Evolutionary conservation across 53 echinoderm and acorn worm species (phyloP).

Genomic region (Pentamera pediparva): DNA sequence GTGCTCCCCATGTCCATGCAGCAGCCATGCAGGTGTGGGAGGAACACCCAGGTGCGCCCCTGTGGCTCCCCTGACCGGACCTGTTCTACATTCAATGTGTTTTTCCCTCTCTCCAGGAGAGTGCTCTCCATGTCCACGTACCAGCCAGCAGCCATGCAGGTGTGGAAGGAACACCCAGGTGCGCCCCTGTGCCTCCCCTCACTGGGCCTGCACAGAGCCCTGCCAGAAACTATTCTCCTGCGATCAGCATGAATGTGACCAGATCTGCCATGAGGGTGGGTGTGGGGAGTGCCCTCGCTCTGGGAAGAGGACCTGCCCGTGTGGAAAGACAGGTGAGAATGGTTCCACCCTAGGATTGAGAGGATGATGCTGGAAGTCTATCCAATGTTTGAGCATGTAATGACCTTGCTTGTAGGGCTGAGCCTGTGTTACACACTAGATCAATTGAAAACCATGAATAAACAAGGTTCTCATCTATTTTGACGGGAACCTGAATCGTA

Average conservation of each 20-base stretch:
- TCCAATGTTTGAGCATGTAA: not conserved
- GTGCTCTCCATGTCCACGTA: slow-evolving; percentile 67
- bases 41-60: slow-evolving; percentile 36
- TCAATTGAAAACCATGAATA: too few relatives aligned
- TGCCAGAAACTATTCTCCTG: slow-evolving; percentile 64
- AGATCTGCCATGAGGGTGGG: slow-evolving; percentile 58
- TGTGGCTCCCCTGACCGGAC: slow-evolving; percentile 71
- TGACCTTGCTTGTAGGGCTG: too few relatives aligned
- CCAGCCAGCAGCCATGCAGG: slow-evolving; percentile 64
- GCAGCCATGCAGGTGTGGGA: slow-evolving; percentile 71
- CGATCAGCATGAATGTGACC: slow-evolving; percentile 71
- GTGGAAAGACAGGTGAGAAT: slow-evolving; percentile 90
- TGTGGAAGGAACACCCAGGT: slow-evolving; percentile 52
- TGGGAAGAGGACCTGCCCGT: slow-evolving; percentile 75
- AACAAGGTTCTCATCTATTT: too few relatives aligned
- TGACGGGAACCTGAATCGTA: too few relatives aligned
- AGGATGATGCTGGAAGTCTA: too few relatives aligned
- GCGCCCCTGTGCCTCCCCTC: slow-evolving; percentile 64
- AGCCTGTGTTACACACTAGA: too few relatives aligned
- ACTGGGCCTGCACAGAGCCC: slow-evolving; percentile 64
- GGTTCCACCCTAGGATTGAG: too few relatives aligned
- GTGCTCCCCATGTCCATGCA: slow-evolving; percentile 64
- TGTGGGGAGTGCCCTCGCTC: slow-evolving; percentile 82
- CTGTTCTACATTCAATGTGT: not conserved
- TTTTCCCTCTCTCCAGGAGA: slow-evolving; percentile 41